Conservation (phyloP, 1,140 invertebrate species). For the Papilio polyxenes region DNA sequence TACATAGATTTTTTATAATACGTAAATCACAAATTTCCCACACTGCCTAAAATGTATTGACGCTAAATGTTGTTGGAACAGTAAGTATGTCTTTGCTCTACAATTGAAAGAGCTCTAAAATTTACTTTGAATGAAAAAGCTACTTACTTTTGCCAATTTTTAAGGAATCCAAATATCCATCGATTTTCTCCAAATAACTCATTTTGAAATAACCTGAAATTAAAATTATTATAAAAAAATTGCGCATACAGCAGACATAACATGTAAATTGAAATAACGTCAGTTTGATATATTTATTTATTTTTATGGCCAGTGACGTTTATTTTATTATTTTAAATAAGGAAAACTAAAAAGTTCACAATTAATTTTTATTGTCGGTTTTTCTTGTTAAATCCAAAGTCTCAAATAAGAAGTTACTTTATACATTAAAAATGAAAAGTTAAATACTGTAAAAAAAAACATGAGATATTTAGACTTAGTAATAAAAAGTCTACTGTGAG, state of each 20-base stretch:
- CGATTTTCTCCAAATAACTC: conserved; percentile 74
- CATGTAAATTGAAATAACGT: background rate
- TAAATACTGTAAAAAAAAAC: too few relatives aligned
- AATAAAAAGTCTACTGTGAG: too few relatives aligned
- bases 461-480: too few relatives aligned
- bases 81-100: too few relatives aligned
- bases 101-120: background rate
- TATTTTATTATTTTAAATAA: background rate
- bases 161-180: conserved; percentile 70
- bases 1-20: background rate
- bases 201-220: conserved; percentile 61
- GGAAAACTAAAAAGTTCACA: background rate
- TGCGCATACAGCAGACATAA: background rate
- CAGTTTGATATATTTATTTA: background rate
- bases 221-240: conserved; percentile 30
- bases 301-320: conserved; percentile 11
- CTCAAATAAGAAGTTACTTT: too few relatives aligned
- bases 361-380: background rate
- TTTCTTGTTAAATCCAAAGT: too few relatives aligned
- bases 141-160: conserved; percentile 76
- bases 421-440: too few relatives aligned
- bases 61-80: too few relatives aligned
- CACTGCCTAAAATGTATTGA: too few relatives aligned
- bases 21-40: background rate
- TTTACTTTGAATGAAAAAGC: background rate